Evolutionary conservation across 2,797 vertebrate genomes (phyloP).

Genomic region (Bucorvus abyssinicus): DNA sequence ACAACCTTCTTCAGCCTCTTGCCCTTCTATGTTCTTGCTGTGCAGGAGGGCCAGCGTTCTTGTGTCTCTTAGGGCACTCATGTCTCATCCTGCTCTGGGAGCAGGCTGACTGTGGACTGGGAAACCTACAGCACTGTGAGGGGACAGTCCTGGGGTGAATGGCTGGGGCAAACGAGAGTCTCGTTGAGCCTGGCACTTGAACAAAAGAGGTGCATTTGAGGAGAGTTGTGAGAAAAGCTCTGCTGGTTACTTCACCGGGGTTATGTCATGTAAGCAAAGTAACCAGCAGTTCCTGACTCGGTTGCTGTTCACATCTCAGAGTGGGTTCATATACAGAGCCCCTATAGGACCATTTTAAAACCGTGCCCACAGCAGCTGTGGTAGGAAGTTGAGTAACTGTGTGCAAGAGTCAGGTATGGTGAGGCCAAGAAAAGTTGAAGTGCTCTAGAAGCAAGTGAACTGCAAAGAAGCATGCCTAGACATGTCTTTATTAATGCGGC

Average conservation of each 20-base stretch:
- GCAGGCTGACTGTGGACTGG: neutral
- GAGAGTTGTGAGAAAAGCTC: neutral
- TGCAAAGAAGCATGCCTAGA: neutral
- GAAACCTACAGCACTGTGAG: neutral
- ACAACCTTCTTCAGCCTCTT: neutral
- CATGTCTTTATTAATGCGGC: neutral
- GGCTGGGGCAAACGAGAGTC: neutral
- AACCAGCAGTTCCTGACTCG: neutral
- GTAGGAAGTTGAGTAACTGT: constrained; percentile 22
- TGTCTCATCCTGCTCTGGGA: neutral
- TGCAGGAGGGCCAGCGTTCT: neutral
- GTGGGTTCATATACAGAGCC: neutral
- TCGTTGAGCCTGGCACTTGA: neutral
- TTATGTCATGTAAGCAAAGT: neutral
- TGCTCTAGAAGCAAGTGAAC: neutral
- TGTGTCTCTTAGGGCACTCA: neutral
- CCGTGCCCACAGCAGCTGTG: fast-evolving
- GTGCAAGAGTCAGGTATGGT: neutral
- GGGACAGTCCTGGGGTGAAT: neutral
- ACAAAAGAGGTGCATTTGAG: neutral
- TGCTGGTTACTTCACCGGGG: neutral
- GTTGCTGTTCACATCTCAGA: neutral
- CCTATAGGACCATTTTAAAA: neutral
- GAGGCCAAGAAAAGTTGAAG: neutral
- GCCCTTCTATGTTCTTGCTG: neutral